Evolutionary conservation across 23 tunicate species (phyloP).

Genomic region (Styela plicata): DNA sequence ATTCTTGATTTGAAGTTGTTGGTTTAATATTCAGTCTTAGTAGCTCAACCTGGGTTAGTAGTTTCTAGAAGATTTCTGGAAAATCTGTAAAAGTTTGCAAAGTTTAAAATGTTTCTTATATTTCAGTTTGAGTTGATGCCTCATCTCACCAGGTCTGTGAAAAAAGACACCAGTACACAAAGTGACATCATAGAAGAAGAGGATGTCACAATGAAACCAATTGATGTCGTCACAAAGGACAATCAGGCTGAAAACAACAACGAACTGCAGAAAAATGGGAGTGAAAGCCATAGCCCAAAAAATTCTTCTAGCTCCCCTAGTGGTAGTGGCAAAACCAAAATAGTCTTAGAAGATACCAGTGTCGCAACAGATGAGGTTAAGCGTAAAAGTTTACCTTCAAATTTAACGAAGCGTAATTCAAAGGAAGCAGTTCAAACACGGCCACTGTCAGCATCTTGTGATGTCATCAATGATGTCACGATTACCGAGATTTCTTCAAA

Average conservation of each 20-base stretch:
- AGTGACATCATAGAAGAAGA: neutral
- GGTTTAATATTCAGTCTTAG: too few relatives aligned
- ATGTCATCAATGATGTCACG: constrained; percentile 1
- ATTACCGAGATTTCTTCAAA: neutral
- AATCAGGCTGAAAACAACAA: neutral
- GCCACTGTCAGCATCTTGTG: neutral
- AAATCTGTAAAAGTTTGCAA: too few relatives aligned
- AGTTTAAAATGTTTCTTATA: too few relatives aligned
- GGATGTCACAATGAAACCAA: neutral
- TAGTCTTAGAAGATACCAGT: neutral
- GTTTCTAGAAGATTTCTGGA: too few relatives aligned
- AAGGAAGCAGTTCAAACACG: neutral
- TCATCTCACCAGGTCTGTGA: neutral
- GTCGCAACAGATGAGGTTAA: neutral
- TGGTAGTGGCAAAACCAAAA: neutral
- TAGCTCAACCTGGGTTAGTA: too few relatives aligned
- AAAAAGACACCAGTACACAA: neutral
- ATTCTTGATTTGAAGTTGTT: too few relatives aligned
- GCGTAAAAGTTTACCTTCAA: neutral
- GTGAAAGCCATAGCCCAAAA: neutral
- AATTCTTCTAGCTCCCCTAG: too few relatives aligned
- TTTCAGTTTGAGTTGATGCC: neutral
- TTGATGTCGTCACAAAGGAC: neutral
- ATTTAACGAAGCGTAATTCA: constrained; percentile 14
- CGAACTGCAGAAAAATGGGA: neutral